Percentiles rank a stretch among this genome's conserved stretches.
phyloP scores from a whole-genome alignment of 2,888 invertebrate genomes.

The Andrena trimmerana region DNA sequence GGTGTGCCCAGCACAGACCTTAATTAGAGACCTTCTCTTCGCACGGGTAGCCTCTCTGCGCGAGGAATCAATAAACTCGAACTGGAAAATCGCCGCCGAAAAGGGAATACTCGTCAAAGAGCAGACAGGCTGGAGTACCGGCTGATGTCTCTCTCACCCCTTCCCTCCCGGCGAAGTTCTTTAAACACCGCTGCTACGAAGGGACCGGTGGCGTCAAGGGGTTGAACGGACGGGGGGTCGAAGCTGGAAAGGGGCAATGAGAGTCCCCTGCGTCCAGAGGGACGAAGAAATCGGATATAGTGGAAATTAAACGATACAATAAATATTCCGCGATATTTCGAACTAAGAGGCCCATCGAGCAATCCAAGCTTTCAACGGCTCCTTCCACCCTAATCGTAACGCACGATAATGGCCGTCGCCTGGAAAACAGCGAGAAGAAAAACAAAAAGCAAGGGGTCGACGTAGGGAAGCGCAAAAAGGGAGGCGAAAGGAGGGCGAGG shows the following conservation, averaged over 20 bases:
- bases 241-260: not conserved
- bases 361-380: not conserved
- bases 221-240: not conserved
- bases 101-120: constrained; percentile 10
- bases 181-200: constrained; percentile 46
- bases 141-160: constrained; percentile 46
- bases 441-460: constrained; percentile 7
- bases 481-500: constrained; percentile 5
- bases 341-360: no score
- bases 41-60: not conserved
- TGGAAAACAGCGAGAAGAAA: constrained; percentile 28
- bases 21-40: constrained; percentile 32
- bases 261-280: not conserved
- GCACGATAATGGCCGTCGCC: constrained; percentile 16
- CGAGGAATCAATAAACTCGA: not conserved
- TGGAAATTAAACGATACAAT: no score
- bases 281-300: not conserved
- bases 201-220: constrained; percentile 33
- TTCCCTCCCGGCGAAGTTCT: constrained; percentile 36
- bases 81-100: not conserved
- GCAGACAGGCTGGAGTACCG: constrained; percentile 27
- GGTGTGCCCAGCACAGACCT: constrained; percentile 69
- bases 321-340: no score
- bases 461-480: constrained; percentile 7
- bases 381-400: no score